A percentile compares a stretch with the other conserved stretches of the same genome.
Conservation (phyloP, 2,797 vertebrate species). For the Falco naumanni region DNA sequence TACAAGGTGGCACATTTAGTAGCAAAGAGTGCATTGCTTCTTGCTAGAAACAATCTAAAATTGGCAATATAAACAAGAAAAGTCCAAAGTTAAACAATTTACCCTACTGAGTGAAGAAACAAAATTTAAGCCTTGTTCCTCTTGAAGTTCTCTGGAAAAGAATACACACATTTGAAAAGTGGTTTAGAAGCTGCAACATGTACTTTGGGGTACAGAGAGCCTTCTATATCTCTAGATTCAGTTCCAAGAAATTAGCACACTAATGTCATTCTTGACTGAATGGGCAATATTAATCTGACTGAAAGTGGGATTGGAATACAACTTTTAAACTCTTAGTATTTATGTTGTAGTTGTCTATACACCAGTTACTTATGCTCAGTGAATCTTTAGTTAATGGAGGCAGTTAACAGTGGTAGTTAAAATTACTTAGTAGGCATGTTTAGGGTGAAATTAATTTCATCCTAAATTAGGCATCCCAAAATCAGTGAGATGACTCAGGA, state of each 20-base stretch:
- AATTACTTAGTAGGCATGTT: not conserved
- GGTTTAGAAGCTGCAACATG: not conserved
- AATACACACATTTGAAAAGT: not conserved
- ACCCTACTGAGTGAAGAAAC: not conserved
- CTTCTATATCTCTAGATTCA: not conserved
- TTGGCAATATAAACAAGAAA: not conserved
- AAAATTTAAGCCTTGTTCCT: not conserved
- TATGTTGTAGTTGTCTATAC: not conserved
- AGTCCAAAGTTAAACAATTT: not conserved
- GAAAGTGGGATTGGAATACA: not conserved
- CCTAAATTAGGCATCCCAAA: not conserved
- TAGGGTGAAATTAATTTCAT: not conserved
- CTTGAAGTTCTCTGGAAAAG: not conserved
- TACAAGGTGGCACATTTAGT: not conserved
- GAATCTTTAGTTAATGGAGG: not conserved
- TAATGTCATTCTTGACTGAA: not conserved
- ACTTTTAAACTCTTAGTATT: not conserved
- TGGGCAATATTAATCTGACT: not conserved
- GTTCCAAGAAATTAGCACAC: not conserved
- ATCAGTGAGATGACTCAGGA: not conserved
- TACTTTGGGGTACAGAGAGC: not conserved
- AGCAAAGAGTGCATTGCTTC: not conserved
- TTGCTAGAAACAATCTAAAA: not conserved
- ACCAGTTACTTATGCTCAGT: not conserved
- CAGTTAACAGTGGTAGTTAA: not conserved